These are phyloP conservation scores for Lepetodrilus schrolli DNA, from an alignment of 2,888 invertebrate species.

Conservation along the genomic window DNA sequence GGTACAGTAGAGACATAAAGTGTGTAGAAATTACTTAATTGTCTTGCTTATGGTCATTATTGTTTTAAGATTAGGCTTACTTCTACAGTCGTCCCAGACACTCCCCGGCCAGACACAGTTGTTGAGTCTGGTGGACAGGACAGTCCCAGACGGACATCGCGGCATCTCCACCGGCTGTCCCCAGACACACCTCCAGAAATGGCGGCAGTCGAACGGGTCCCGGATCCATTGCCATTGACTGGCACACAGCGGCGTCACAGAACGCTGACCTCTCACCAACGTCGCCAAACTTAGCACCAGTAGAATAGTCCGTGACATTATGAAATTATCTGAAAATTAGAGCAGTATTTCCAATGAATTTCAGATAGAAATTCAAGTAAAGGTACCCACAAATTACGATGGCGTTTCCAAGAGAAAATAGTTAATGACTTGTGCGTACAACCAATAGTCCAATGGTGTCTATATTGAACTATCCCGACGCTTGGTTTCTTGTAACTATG, in stretches of 20 bases:
- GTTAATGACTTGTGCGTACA: too few species aligned
- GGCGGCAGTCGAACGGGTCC: slow-evolving; percentile 25
- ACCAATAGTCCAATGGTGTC: too few species aligned
- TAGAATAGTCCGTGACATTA: neutral
- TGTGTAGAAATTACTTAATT: too few species aligned
- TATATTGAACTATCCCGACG: too few species aligned
- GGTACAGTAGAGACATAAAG: too few species aligned
- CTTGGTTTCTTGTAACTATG: too few species aligned
- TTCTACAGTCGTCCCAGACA: slow-evolving; percentile 28
- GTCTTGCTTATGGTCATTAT: too few species aligned
- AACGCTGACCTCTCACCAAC: neutral
- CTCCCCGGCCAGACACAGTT: slow-evolving; percentile 22
- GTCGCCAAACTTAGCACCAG: neutral
- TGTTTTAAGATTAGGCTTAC: too few species aligned
- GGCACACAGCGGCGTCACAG: neutral
- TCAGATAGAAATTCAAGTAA: too few species aligned
- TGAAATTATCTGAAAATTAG: neutral
- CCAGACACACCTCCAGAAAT: slow-evolving; percentile 32
- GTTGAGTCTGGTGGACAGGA: slow-evolving; percentile 15
- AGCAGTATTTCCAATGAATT: too few species aligned
- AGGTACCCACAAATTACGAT: too few species aligned
- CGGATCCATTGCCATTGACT: slow-evolving; percentile 25
- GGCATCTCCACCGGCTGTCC: slow-evolving; percentile 20
- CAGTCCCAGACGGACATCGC: slow-evolving; percentile 16
- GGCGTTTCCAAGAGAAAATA: too few species aligned